A percentile compares a stretch with the other conserved stretches of the same genome.
These are phyloP conservation scores for Hipparchia semele DNA, from an alignment of 2,888 invertebrate species.

Conservation along the genomic window DNA sequence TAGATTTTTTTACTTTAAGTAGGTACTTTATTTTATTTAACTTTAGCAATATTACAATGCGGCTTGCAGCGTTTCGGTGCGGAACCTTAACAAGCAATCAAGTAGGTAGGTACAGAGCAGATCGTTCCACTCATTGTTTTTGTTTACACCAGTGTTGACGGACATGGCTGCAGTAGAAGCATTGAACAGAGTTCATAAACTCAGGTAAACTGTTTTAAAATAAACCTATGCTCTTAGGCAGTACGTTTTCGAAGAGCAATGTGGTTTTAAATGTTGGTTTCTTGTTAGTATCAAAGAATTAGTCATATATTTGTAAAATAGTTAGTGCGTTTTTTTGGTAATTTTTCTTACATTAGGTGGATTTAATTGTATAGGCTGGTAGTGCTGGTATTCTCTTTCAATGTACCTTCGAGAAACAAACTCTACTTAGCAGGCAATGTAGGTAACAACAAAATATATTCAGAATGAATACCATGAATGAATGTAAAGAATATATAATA, in stretches of 20 bases:
- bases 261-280: conserved; percentile 31
- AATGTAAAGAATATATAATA: too few species aligned
- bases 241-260: conserved; percentile 35
- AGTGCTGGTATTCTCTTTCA: too few species aligned
- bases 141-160: conserved; percentile 34
- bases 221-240: conserved; percentile 28
- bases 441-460: too few species aligned
- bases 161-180: conserved; percentile 35
- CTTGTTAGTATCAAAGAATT: conserved; percentile 34
- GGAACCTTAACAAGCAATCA: background rate
- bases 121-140: conserved; percentile 13
- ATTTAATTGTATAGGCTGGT: too few species aligned
- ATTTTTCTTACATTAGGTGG: too few species aligned
- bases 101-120: background rate
- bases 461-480: too few species aligned
- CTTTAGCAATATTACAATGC: background rate
- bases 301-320: background rate
- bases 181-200: conserved; percentile 21
- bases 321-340: too few species aligned
- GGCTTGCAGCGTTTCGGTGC: background rate
- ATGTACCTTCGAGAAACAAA: too few species aligned
- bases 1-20: too few species aligned
- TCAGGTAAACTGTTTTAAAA: conserved; percentile 38
- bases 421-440: too few species aligned
- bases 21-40: too few species aligned